A percentile compares a stretch with the other conserved stretches of the same genome.
Evolutionary conservation across 2,888 invertebrate genomes (phyloP).

Genomic region (Erpobdella octoculata): DNA sequence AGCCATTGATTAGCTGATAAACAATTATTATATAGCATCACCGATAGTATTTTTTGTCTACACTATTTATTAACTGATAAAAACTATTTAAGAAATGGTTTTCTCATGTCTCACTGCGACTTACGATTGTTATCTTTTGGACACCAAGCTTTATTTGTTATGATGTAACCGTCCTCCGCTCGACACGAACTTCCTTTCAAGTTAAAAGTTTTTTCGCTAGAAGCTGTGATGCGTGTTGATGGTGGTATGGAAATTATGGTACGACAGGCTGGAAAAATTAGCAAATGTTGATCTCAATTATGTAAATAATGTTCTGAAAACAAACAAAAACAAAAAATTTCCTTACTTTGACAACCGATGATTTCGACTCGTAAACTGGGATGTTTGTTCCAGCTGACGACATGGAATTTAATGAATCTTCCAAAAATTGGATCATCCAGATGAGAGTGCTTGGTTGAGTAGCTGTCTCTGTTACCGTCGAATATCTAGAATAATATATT

Average conservation of each 20-base stretch:
- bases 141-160: slow-evolving; percentile 56
- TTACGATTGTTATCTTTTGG: slow-evolving; percentile 46
- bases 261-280: slow-evolving; percentile 52
- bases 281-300: neutral
- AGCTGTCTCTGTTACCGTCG: slow-evolving; percentile 55
- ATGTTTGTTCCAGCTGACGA: slow-evolving; percentile 54
- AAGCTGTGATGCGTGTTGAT: slow-evolving; percentile 53
- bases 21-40: too few relatives aligned
- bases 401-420: slow-evolving; percentile 55
- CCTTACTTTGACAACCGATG: slow-evolving; percentile 55
- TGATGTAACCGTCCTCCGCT: slow-evolving; percentile 55
- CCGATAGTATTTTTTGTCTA: too few relatives aligned
- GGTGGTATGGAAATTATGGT: slow-evolving; percentile 54
- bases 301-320: neutral
- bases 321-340: neutral
- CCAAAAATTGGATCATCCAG: slow-evolving; percentile 54
- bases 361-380: slow-evolving; percentile 56
- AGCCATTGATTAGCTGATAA: slow-evolving; percentile 55
- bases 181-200: slow-evolving; percentile 52
- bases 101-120: slow-evolving; percentile 5
- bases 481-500: slow-evolving; percentile 51
- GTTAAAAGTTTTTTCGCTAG: slow-evolving; percentile 45
- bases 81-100: neutral
- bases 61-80: neutral
- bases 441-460: slow-evolving; percentile 54